Evolutionary conservation across 2,797 vertebrate genomes (phyloP).

Genomic region (Pseudochirops cupreus): DNA sequence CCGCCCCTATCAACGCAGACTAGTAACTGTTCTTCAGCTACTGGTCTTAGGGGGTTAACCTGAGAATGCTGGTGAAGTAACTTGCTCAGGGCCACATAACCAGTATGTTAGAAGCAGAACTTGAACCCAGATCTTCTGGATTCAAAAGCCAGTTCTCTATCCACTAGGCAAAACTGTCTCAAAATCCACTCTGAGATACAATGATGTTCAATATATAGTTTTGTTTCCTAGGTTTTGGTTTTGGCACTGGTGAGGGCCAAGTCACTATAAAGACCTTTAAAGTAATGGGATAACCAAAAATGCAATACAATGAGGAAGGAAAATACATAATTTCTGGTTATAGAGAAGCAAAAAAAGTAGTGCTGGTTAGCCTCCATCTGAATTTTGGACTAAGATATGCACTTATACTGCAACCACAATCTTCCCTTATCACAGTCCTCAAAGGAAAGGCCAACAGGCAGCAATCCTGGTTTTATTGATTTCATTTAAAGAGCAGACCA

Average conservation of each 20-base stretch:
- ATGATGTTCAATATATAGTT: not conserved
- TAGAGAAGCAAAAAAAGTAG: not conserved
- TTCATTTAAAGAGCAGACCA: not conserved
- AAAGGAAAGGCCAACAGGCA: not conserved
- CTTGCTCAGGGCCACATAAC: not conserved
- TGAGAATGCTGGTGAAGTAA: not conserved
- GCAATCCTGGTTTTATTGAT: constrained; percentile 19
- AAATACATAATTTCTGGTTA: not conserved
- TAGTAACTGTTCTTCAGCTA: not conserved
- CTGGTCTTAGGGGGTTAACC: not conserved
- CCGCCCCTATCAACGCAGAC: not conserved
- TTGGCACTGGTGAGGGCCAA: not conserved
- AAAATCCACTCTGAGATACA: not conserved
- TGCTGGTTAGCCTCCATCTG: rapidly evolving
- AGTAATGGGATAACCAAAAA: not conserved
- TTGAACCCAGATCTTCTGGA: not conserved
- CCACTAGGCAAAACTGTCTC: not conserved
- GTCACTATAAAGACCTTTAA: constrained; percentile 16
- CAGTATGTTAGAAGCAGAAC: not conserved
- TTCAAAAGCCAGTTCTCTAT: constrained; percentile 11
- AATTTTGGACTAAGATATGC: not conserved
- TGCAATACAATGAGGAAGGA: not conserved
- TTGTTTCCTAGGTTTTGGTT: not conserved
- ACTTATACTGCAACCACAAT: not conserved
- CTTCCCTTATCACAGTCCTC: not conserved